Conservation (phyloP, 2,113 vertebrate genomes). For the Nematolebias whitei region DNA sequence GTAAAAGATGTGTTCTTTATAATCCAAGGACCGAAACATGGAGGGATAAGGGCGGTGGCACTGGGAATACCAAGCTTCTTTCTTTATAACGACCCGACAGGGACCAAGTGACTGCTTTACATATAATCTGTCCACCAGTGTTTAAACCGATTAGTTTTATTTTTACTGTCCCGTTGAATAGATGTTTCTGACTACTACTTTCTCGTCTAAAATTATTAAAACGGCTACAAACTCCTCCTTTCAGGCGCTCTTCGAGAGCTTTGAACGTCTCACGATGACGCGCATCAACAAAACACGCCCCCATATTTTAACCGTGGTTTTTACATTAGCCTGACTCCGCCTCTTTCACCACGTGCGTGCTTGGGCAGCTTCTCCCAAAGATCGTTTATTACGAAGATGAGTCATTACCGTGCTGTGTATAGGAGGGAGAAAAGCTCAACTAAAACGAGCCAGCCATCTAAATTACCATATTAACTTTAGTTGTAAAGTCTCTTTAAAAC, state of each 20-base stretch:
- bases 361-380: constrained; percentile 71
- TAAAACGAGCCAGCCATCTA: background rate
- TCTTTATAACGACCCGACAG: constrained; percentile 74
- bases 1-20: background rate
- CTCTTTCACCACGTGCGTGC: constrained; percentile 82
- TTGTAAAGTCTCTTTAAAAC: background rate
- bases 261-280: constrained; percentile 76
- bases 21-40: constrained; percentile 2
- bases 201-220: background rate
- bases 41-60: constrained; percentile 77
- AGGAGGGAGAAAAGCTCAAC: background rate
- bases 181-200: background rate
- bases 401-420: background rate
- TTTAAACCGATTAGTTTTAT: background rate
- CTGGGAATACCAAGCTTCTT: constrained; percentile 59
- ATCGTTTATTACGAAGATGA: constrained; percentile 46
- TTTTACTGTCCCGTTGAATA: background rate
- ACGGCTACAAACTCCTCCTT: constrained; percentile 7
- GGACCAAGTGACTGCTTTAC: constrained; percentile 62
- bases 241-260: constrained; percentile 40
- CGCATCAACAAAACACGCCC: constrained; percentile 57
- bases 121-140: background rate
- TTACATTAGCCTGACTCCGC: constrained; percentile 39
- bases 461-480: background rate
- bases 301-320: too few species aligned